Percentiles rank a stretch among this genome's conserved stretches.
These are phyloP conservation scores for Tipula lateralis DNA, from an alignment of 2,888 invertebrate species.

Conservation along the genomic window DNA sequence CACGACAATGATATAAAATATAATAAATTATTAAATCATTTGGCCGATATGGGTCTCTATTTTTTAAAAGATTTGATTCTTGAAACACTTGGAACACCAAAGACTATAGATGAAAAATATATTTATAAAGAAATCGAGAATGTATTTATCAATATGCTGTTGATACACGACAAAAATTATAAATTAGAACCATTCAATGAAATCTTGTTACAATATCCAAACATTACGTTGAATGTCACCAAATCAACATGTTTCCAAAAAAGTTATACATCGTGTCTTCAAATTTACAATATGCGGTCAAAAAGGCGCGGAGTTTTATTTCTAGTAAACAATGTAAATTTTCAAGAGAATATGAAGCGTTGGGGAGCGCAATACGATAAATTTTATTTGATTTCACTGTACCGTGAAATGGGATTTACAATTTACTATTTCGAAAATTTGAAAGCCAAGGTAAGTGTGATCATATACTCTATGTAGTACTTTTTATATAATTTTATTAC, in stretches of 20 bases:
- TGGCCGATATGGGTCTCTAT: not conserved
- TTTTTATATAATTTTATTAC: not conserved
- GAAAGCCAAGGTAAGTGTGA: not conserved
- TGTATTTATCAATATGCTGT: not conserved
- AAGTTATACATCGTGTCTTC: not conserved
- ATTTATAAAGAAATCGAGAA: not conserved
- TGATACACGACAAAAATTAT: not conserved
- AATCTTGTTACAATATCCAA: not conserved
- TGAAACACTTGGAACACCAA: not conserved
- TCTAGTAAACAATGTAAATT: not conserved
- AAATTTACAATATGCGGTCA: not conserved
- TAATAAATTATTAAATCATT: not conserved
- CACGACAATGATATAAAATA: not conserved
- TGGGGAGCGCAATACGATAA: not conserved
- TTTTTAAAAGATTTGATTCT: not conserved
- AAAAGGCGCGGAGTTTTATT: not conserved
- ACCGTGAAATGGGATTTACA: not conserved
- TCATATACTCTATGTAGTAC: not conserved
- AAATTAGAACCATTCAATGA: not conserved
- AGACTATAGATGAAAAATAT: too few relatives aligned
- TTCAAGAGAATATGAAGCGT: not conserved
- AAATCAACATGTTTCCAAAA: not conserved
- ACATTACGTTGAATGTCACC: not conserved
- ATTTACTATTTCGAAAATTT: slow-evolving; percentile 7
- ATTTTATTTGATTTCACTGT: not conserved